A percentile compares a stretch with the other conserved stretches of the same genome.
Conservation (phyloP, 1,140 invertebrate species). For the Caenorhabditis latens region DNA sequence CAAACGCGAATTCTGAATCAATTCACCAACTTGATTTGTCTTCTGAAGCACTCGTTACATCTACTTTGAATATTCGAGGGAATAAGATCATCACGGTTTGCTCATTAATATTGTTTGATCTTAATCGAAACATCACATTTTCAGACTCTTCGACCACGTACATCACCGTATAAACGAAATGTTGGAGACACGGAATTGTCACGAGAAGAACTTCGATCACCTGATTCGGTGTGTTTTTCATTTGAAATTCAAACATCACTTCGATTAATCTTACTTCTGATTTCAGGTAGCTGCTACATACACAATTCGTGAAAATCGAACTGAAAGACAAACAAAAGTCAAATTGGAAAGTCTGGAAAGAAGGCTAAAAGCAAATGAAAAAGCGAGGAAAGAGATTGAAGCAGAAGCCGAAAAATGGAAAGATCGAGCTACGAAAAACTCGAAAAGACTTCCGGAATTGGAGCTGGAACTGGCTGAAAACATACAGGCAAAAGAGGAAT, state of each 20-base stretch:
- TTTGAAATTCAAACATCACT: neutral
- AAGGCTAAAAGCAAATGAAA: slow-evolving; percentile 49
- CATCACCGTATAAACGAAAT: neutral
- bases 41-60: slow-evolving; percentile 26
- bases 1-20: slow-evolving; percentile 11
- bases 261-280: neutral
- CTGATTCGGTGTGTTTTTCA: slow-evolving; percentile 29
- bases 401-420: slow-evolving; percentile 56
- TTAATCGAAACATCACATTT: neutral
- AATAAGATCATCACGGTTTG: slow-evolving; percentile 16
- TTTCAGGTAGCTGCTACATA: slow-evolving; percentile 16
- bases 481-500: slow-evolving; percentile 19
- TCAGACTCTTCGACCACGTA: slow-evolving; percentile 36
- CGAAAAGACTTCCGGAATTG: slow-evolving; percentile 45
- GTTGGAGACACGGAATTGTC: neutral
- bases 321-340: slow-evolving; percentile 55
- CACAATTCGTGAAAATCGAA: slow-evolving; percentile 36
- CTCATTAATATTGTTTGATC: neutral
- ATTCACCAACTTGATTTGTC: slow-evolving; percentile 37
- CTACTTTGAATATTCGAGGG: slow-evolving; percentile 40
- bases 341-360: slow-evolving; percentile 56
- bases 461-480: slow-evolving; percentile 39
- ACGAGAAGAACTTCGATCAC: slow-evolving; percentile 32
- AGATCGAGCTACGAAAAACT: slow-evolving; percentile 9
- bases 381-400: slow-evolving; percentile 57